Conservation (phyloP, 2,113 vertebrate species). For the Daboia siamensis region DNA sequence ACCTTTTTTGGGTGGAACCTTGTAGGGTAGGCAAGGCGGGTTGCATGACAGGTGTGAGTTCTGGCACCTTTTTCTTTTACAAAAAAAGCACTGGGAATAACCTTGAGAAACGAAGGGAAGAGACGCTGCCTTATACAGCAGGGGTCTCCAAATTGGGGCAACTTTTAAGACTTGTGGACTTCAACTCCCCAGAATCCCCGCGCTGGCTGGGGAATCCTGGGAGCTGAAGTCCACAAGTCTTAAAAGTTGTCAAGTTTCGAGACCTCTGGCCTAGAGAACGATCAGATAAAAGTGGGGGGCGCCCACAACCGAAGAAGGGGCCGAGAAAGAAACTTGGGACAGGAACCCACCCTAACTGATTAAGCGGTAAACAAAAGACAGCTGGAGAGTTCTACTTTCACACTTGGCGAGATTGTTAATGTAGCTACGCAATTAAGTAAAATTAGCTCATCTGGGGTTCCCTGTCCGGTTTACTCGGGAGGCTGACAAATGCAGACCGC, state of each 20-base stretch:
- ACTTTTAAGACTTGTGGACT: not conserved
- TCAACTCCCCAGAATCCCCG: not conserved
- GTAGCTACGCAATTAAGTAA: not conserved
- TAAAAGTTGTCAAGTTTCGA: not conserved
- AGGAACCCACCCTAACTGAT: not conserved
- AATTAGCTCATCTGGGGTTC: not conserved
- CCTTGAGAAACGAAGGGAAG: not conserved
- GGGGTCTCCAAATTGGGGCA: not conserved
- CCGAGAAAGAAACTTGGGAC: not conserved
- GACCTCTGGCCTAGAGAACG: not conserved
- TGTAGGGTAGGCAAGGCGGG: too few species aligned
- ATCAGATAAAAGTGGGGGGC: not conserved
- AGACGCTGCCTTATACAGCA: not conserved
- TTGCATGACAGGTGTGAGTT: too few species aligned
- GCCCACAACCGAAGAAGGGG: not conserved
- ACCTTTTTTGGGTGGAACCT: too few species aligned
- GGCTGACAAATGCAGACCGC: not conserved
- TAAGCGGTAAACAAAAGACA: not conserved
- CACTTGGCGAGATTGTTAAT: not conserved
- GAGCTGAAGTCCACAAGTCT: not conserved
- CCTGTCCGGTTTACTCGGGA: not conserved
- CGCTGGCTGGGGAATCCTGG: not conserved
- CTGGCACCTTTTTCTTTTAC: too few species aligned
- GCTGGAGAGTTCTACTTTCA: not conserved
- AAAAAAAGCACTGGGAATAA: not conserved